Evolutionary conservation across 2,888 invertebrate genomes (phyloP), one percentile per base, ranked within the genome.

Genomic region (Chrysina gloriosa): DNA sequence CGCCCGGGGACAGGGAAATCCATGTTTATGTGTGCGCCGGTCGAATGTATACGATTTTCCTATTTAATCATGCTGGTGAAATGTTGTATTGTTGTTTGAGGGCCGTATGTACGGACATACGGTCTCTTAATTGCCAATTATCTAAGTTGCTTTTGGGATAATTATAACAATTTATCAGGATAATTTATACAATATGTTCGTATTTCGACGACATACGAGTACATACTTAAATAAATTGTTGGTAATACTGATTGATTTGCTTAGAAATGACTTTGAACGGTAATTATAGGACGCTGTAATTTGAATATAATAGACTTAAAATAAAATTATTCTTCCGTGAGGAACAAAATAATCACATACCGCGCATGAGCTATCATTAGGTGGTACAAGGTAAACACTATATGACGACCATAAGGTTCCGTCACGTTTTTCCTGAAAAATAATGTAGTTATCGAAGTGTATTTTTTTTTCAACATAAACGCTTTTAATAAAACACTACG

Each of bases 161-260:
- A 58, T 58, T 58, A 58, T 39, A 58, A 39, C 58, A 58, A 58
- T 39, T 39, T 58, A 58, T 58, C 58, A 39, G 58, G 39, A 58
- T 58, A 58, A 58, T 58, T 39, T 39, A 39, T 23, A 58, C 58
- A 58, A 58, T 58, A 39, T 58, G 58, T 58, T 58, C 39, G 25
- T 58, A 39, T 27, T 29, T 23, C 31, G 27, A 11, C 7, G 14
- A 29, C 14, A 29, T 52, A n/a, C n/a, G n/a, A n/a, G n/a, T n/a
- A n/a, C n/a, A n/a, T n/a, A n/a, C n/a, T n/a, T n/a, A 29, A 16
- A 52, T 52, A 52, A 52, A 47, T 47, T 16, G 23, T 21, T 2
- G 9, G 47, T 47, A 19, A 47, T 21, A 47, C n/a, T 21, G 6
- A 9, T 47, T 16, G 21, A 47, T 47, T 47, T 19, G 47, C 23